phyloP scores from a whole-genome alignment of 1,140 invertebrate species.

The Medauroidea extradentata region DNA sequence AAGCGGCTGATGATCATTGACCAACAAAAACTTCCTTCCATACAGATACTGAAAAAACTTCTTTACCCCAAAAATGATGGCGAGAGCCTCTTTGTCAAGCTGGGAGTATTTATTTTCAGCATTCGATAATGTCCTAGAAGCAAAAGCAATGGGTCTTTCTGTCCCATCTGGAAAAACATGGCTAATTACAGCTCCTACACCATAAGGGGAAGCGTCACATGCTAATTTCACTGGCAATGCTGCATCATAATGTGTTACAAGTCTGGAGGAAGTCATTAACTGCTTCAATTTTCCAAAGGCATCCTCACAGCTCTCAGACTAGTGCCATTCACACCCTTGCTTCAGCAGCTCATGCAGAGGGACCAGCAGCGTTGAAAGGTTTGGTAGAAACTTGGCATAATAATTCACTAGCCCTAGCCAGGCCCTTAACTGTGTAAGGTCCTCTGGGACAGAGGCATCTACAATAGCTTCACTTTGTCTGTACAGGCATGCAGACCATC shows the following conservation, averaged over 20 bases:
- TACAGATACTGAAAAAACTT: conserved; percentile 37
- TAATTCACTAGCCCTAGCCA: conserved; percentile 24
- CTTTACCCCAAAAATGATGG: conserved; percentile 27
- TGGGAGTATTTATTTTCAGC: conserved; percentile 48
- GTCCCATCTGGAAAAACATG: conserved; percentile 41
- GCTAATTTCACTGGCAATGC: conserved; percentile 46
- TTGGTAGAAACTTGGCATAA: conserved; percentile 35
- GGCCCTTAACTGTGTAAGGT: background rate
- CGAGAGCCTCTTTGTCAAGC: conserved; percentile 50
- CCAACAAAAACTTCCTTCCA: conserved; percentile 33
- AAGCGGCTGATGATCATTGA: conserved; percentile 38
- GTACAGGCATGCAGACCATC: background rate
- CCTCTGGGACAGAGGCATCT: conserved; percentile 17
- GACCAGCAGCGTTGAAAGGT: conserved; percentile 29
- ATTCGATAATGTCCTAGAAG: conserved; percentile 42
- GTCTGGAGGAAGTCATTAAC: conserved; percentile 26
- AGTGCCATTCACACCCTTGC: conserved; percentile 25
- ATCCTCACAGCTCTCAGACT: conserved; percentile 21
- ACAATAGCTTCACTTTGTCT: conserved; percentile 22
- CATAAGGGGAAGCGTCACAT: conserved; percentile 40
- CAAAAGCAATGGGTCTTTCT: conserved; percentile 47
- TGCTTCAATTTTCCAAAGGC: conserved; percentile 32
- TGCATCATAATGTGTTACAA: conserved; percentile 40
- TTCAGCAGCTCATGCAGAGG: conserved; percentile 26
- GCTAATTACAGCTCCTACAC: conserved; percentile 45